Base-by-base conservation (phyloP, 2,797 vertebrate species). In the Esox masquinongy region DNA sequence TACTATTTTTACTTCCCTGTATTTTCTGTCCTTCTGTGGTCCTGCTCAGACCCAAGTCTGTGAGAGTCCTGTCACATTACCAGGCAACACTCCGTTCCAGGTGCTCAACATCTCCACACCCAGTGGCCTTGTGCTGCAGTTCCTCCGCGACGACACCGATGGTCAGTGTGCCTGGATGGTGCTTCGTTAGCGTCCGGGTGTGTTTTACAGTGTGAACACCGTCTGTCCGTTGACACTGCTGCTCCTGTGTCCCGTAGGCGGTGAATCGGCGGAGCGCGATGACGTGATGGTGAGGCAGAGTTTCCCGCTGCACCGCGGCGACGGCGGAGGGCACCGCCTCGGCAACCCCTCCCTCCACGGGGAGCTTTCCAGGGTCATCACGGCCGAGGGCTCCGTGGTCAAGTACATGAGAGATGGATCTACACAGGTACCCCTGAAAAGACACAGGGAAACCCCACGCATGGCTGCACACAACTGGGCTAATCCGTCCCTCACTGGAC, bases 351-450 rank as follows among this genome's bases (percentile, higher is more conserved):
- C 72, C 11, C 83, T 91, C 75, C 79, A 82, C 1, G 80, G 84
- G 74, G 97, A 99, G 78, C 74, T 87, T 15, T 96, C 95, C 1
- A 95, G 97, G 76, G 87, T 94, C 47, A 87, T 97, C 85, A 99
- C 94, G 76, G 82, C 84, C 63, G 92, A 95, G 82, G 98, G 97
- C 78, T 91, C 95, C 2, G 95, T 99, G 70, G 80, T 99, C 82
- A 96, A 94, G 75, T 84, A 90, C 83, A 92, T 97, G 94, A 86
- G 90, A 89, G 94, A 97, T 72, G 95, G 96, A 22, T 95, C 96
- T 71, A 95, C 94, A 14, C 85, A 97, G 96, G 98, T 99, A 51
- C 39, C 19, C 29, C 47, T 4, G 14, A 31, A 36, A 1, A 19
- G 70, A 67, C 26, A 53, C 56, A n/a, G 4, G 5, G 59, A 71